A percentile compares a stretch with the other conserved stretches of the same genome.
phyloP scores from a whole-genome alignment of 2,113 vertebrate genomes.

The Lasiurus borealis region DNA sequence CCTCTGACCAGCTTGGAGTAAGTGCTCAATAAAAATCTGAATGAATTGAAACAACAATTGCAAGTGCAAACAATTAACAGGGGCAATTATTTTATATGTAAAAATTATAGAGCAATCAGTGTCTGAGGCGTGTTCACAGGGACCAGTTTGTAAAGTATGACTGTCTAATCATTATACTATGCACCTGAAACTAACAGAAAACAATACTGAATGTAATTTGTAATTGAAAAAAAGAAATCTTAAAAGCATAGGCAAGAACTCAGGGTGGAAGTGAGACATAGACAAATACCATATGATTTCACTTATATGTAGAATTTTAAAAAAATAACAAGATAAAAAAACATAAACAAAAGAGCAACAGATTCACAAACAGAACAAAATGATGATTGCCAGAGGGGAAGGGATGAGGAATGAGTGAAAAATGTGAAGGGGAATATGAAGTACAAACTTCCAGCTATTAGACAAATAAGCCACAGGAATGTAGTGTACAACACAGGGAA shows the following conservation, averaged over 20 bases:
- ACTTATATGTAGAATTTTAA: not conserved
- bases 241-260: not conserved
- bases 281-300: not conserved
- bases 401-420: too few relatives aligned
- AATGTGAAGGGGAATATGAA: not conserved
- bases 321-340: not conserved
- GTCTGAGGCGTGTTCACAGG: not conserved
- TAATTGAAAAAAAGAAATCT: constrained; percentile 38
- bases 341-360: not conserved
- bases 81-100: not conserved
- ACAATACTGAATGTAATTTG: not conserved
- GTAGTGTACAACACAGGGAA: not conserved
- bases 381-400: not conserved
- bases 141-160: not conserved
- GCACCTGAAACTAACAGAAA: not conserved
- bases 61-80: not conserved
- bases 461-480: not conserved
- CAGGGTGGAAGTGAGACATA: not conserved
- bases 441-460: not conserved
- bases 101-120: constrained; percentile 17
- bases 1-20: not conserved
- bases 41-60: not conserved
- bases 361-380: not conserved
- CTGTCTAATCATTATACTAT: not conserved
- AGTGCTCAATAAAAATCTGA: not conserved